These are phyloP conservation scores for Elanoides forficatus DNA, from an alignment of 2,113 vertebrate species.

Conservation along the genomic window DNA sequence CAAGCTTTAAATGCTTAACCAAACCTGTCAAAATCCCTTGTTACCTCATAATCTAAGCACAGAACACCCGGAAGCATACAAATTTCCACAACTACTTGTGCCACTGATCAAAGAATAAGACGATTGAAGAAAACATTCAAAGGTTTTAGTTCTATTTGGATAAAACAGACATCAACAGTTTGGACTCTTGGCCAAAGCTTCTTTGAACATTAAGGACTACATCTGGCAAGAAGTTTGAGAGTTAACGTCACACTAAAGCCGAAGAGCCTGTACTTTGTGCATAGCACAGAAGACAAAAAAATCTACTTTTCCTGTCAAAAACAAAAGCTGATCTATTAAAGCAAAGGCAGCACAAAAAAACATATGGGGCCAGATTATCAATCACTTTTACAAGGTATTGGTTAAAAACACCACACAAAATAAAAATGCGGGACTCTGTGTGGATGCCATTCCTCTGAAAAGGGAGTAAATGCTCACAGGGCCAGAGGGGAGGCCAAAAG, in stretches of 20 bases:
- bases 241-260: not conserved
- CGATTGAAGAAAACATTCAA: not conserved
- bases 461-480: not conserved
- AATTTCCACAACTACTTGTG: not conserved
- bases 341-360: not conserved
- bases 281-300: not conserved
- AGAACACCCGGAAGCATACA: not conserved
- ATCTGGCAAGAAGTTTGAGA: not conserved
- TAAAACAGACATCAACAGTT: not conserved
- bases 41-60: not conserved
- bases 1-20: constrained; percentile 25
- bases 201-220: not conserved
- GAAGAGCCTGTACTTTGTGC: not conserved
- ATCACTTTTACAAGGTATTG: not conserved
- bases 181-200: not conserved
- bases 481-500: not conserved
- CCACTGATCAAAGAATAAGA: constrained; percentile 2
- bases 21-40: not conserved
- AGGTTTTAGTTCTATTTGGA: not conserved
- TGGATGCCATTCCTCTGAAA: not conserved
- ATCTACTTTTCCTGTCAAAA: not conserved
- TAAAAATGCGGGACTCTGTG: not conserved
- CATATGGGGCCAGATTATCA: not conserved
- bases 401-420: not conserved
- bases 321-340: not conserved